phyloP scores from a whole-genome alignment of 1,140 invertebrate genomes.

The Drosophila ananassae region DNA sequence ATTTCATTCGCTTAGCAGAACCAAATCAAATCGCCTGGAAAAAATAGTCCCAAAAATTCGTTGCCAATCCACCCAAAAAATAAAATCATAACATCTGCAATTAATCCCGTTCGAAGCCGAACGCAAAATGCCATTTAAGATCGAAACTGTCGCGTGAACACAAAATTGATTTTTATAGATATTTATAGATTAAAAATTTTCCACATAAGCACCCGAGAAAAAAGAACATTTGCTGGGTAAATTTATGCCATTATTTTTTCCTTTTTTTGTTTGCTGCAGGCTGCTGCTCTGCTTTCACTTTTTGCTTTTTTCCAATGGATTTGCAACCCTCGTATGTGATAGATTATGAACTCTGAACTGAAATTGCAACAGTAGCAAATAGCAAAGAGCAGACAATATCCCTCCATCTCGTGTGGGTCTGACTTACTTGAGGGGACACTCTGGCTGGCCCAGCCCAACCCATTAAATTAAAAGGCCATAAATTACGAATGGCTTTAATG shows the following conservation, averaged over 20 bases:
- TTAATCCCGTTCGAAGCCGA: slow-evolving; percentile 58
- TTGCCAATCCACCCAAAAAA: slow-evolving; percentile 33
- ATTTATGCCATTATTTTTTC: slow-evolving; percentile 64
- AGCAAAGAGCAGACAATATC: slow-evolving; percentile 42
- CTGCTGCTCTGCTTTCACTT: slow-evolving; percentile 22
- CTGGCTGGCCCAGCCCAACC: slow-evolving; percentile 60
- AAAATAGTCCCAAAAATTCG: slow-evolving; percentile 58
- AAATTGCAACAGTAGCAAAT: slow-evolving; percentile 66
- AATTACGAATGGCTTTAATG: slow-evolving; percentile 76
- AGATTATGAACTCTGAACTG: slow-evolving; percentile 74
- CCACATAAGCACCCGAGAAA: slow-evolving; percentile 71
- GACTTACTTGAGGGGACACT: slow-evolving; percentile 62
- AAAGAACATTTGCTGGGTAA: slow-evolving; percentile 64
- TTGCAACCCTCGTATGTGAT: slow-evolving; percentile 75
- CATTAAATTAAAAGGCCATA: slow-evolving; percentile 83
- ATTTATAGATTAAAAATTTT: slow-evolving; percentile 82
- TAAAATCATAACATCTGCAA: slow-evolving; percentile 81
- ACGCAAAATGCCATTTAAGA: slow-evolving; percentile 62
- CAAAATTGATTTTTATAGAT: slow-evolving; percentile 83
- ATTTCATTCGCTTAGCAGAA: slow-evolving; percentile 23
- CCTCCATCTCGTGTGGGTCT: slow-evolving; percentile 60
- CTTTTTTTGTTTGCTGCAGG: slow-evolving; percentile 8
- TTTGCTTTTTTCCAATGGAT: slow-evolving; percentile 34
- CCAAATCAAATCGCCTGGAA: slow-evolving; percentile 67
- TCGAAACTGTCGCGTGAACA: slow-evolving; percentile 74